Percentiles rank a stretch among this genome's conserved stretches.
Evolutionary conservation across 2,113 vertebrate species (phyloP).

Genomic region (Cyphomyrus plagiostoma): DNA sequence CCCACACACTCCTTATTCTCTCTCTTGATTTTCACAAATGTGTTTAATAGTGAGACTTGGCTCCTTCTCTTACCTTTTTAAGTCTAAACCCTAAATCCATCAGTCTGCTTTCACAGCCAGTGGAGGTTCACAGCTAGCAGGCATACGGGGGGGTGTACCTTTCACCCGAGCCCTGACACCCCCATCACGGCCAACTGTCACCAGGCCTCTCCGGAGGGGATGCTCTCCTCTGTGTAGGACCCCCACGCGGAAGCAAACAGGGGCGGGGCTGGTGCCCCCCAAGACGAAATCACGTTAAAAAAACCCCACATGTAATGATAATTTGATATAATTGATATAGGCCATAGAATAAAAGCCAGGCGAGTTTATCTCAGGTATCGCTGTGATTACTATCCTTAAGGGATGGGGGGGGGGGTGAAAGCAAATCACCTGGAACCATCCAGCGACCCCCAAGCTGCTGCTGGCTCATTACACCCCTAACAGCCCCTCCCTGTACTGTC

Average conservation of each 20-base stretch:
- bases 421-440: slow-evolving; percentile 43
- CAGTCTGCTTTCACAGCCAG: neutral
- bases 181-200: neutral
- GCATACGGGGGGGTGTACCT: neutral
- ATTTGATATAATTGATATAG: neutral
- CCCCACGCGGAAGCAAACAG: neutral
- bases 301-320: neutral
- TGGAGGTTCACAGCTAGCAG: neutral
- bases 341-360: neutral
- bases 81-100: neutral
- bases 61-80: slow-evolving; percentile 6
- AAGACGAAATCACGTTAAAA: neutral
- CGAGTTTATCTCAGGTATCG: neutral
- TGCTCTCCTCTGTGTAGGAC: neutral
- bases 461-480: slow-evolving; percentile 61
- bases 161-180: neutral
- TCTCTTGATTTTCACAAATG: neutral
- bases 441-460: slow-evolving; percentile 29
- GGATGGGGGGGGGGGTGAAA: slow-evolving; percentile 6
- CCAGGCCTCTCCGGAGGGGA: neutral
- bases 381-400: neutral
- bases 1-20: slow-evolving; percentile 7
- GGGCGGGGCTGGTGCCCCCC: neutral
- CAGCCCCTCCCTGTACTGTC: slow-evolving; percentile 46
- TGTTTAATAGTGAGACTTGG: neutral